Percentiles rank a stretch among this genome's conserved stretches.
These are phyloP conservation scores for Achatina immaculata DNA, from an alignment of 1,140 invertebrate genomes.

Conservation along the genomic window DNA sequence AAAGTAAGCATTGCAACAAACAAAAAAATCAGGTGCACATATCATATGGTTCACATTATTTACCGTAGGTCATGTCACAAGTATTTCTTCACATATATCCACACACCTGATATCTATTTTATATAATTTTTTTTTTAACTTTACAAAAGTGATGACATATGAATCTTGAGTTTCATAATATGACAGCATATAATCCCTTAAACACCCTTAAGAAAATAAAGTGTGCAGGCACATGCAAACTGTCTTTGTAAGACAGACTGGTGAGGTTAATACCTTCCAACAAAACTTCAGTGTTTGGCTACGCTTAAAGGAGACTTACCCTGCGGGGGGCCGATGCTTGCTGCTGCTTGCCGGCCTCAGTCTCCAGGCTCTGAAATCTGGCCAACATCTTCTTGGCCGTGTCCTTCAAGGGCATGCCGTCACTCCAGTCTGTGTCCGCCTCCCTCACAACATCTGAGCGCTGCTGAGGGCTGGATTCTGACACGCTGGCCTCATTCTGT, in stretches of 20 bases:
- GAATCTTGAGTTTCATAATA: no score
- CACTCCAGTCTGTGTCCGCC: conserved; percentile 56
- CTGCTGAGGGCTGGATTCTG: conserved; percentile 57
- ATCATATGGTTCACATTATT: no score
- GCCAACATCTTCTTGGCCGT: conserved; percentile 61
- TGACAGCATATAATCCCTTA: no score
- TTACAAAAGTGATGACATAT: no score
- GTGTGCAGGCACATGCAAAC: background rate
- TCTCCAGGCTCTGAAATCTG: conserved; percentile 62
- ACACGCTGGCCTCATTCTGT: conserved; percentile 49
- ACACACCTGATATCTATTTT: no score
- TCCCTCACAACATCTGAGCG: conserved; percentile 56
- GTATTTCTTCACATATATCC: no score
- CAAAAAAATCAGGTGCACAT: no score
- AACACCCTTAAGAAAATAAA: no score
- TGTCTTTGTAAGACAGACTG: background rate
- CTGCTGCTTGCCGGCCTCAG: conserved; percentile 52
- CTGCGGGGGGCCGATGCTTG: conserved; percentile 55
- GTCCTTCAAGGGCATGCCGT: conserved; percentile 57
- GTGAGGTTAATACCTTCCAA: background rate
- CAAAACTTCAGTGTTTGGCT: background rate
- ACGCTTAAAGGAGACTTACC: conserved; percentile 43
- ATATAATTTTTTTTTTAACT: no score
- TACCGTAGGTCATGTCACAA: no score
- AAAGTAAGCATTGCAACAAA: no score